Conservation (phyloP, 1,140 invertebrate species). For the Drosophila prosaltans region DNA sequence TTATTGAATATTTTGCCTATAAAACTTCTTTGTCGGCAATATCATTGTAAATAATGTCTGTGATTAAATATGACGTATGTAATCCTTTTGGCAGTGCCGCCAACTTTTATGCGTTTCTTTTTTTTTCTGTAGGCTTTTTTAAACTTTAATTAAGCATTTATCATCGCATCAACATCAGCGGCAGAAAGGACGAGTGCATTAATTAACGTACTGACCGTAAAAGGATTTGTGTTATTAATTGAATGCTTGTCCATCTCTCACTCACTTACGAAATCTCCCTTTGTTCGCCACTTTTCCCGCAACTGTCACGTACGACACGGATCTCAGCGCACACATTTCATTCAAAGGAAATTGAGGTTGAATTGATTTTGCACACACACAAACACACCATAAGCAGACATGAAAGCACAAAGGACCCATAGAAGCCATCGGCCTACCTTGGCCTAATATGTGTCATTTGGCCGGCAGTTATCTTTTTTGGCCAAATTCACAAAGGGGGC, state of each 20-base stretch:
- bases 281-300: slow-evolving; percentile 25
- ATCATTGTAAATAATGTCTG: slow-evolving; percentile 76
- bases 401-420: neutral
- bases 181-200: slow-evolving; percentile 58
- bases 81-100: slow-evolving; percentile 47
- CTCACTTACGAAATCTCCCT: slow-evolving; percentile 23
- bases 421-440: slow-evolving; percentile 33
- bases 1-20: slow-evolving; percentile 24
- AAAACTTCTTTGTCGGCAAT: slow-evolving; percentile 31
- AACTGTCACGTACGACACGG: slow-evolving; percentile 62
- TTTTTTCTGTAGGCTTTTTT: slow-evolving; percentile 30
- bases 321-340: slow-evolving; percentile 38
- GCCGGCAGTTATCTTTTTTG: slow-evolving; percentile 65
- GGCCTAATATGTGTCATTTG: slow-evolving; percentile 71
- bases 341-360: slow-evolving; percentile 74
- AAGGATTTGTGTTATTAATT: slow-evolving; percentile 76
- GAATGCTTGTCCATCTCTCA: slow-evolving; percentile 52
- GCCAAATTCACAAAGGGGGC: slow-evolving; percentile 55
- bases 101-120: slow-evolving; percentile 23
- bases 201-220: slow-evolving; percentile 71
- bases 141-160: slow-evolving; percentile 78
- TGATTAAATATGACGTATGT: slow-evolving; percentile 77
- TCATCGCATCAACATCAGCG: slow-evolving; percentile 47
- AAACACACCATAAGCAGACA: neutral
- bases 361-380: slow-evolving; percentile 66